Evolutionary conservation across 2,888 invertebrate genomes (phyloP), one percentile per base, ranked within the genome.

Genomic region (Pheosia tremula): DNA sequence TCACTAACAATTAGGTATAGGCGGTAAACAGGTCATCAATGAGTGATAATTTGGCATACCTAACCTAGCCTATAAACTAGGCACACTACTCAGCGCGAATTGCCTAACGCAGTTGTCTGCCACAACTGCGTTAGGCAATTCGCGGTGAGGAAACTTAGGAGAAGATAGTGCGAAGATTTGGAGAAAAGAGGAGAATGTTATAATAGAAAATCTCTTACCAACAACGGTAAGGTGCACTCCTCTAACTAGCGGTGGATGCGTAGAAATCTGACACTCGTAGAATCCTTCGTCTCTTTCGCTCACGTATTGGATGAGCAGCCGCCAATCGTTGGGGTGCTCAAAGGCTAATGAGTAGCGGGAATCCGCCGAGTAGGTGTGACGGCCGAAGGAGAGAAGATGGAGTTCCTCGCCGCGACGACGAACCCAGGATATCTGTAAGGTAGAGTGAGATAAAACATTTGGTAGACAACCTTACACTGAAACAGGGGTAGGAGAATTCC

Each of bases 221-320:
- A 96, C 96, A 74, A 97, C 96, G 74, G 94, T 93, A 64, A 97
- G 94, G 84, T 95, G 94, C 57, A 96, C 95, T 80, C 95, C 94
- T 76, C 96, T 93, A 69, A 96, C 96, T 62, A 96, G 87, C 9
- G 97, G 96, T 8, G 97, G 97, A 86, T 97, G 96, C 24, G 96
- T 95, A n/a, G 96, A 96, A 70, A 97, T 96, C 90, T 97, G 97
- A 77, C 97, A 97, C 86, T 97, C 97, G 87, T 97, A 97, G 75
- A 94, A 95, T n/a, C 97, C 97, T 68, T 96, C 96, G 81, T 97
- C 97, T 61, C 96, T 93, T 81, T 96, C 96, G 63, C 96, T 96
- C 69, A 96, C 96, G 82, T 95, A 96, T 83, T 95, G 95, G 61
- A 97, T 95, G 68, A 95, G 94, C 63, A 97, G 94, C 68, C 96